phyloP scores from a whole-genome alignment of 2,888 invertebrate genomes.

The Andrena praecox region DNA sequence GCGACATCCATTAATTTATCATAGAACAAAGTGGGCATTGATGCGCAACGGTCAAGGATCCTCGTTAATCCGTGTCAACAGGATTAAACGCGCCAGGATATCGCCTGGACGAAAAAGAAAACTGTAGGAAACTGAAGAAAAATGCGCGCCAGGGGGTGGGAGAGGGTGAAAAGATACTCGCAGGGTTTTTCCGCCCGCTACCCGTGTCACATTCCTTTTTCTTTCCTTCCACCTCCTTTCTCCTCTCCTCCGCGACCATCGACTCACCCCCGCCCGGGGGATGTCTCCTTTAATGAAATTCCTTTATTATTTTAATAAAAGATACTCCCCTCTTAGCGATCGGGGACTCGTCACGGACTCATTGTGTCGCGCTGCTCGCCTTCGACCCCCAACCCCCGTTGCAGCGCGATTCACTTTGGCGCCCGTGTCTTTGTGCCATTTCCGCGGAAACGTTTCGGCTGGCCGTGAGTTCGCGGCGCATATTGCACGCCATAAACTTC shows the following conservation, averaged over 20 bases:
- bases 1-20: constrained; percentile 67
- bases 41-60: constrained; percentile 66
- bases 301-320: constrained; percentile 65
- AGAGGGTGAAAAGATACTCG: constrained; percentile 46
- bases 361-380: constrained; percentile 19
- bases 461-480: constrained; percentile 32
- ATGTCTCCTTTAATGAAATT: constrained; percentile 55
- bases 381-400: not conserved
- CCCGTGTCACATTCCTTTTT: constrained; percentile 49
- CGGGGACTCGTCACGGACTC: constrained; percentile 39
- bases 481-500: constrained; percentile 49
- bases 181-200: constrained; percentile 42
- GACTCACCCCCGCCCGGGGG: constrained; percentile 13
- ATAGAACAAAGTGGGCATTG: constrained; percentile 66
- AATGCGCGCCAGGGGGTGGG: constrained; percentile 50
- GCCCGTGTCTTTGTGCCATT: constrained; percentile 19
- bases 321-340: constrained; percentile 47
- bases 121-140: constrained; percentile 46
- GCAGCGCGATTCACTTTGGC: constrained; percentile 26
- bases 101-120: constrained; percentile 65
- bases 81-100: constrained; percentile 68
- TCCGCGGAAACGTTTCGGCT: constrained; percentile 29
- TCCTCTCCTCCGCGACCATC: constrained; percentile 8
- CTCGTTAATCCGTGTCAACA: constrained; percentile 73
- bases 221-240: constrained; percentile 25